Evolutionary conservation across 1,140 invertebrate species (phyloP), one percentile per base, ranked within the genome.

Genomic region (Drosophila pachea): DNA sequence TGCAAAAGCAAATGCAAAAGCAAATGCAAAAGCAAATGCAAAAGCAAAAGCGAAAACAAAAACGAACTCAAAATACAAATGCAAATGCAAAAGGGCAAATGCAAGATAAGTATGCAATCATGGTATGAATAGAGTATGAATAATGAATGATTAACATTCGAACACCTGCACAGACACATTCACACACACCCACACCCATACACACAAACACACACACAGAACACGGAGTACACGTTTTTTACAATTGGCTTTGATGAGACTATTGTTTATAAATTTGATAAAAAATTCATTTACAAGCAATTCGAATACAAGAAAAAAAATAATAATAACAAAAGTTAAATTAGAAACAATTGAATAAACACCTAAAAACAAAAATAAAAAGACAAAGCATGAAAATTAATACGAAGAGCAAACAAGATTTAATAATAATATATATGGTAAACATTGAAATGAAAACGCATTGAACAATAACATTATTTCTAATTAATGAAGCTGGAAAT

Each of bases 401-500:
- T n/a, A 52, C 22, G 4, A 48, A 55, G 7, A 40, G 36, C 9
- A 42, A 22, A 56, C 12, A 43, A 33, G 16, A 48, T 16, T 29
- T n/a, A 64, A 42, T 33, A 55, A 55, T 58, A 42, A 58, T 48
- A 33, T 33, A 58, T 76, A 61, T 70, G 70, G 60, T 62, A 65
- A 73, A 48, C 74, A 82, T 83, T 78, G 64, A 73, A 65, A 64
- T 65, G n/a, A 75, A 84, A 61, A 76, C 69, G 68, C 76, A 78
- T 67, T 76, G 63, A 84, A 84, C 73, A 86, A 79, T 74, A 70
- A 73, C 68, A 73, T 71, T 83, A 74, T 74, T 14, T 36, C 76
- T 77, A 75, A 78, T 84, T 84, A 76, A 79, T 70, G 79, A 79
- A 29, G 76, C 64, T 60, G 68, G 73, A 79, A 83, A 79, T 83